phyloP scores from a whole-genome alignment of 2,888 invertebrate genomes.

The Aphelenchoides bicaudatus region DNA sequence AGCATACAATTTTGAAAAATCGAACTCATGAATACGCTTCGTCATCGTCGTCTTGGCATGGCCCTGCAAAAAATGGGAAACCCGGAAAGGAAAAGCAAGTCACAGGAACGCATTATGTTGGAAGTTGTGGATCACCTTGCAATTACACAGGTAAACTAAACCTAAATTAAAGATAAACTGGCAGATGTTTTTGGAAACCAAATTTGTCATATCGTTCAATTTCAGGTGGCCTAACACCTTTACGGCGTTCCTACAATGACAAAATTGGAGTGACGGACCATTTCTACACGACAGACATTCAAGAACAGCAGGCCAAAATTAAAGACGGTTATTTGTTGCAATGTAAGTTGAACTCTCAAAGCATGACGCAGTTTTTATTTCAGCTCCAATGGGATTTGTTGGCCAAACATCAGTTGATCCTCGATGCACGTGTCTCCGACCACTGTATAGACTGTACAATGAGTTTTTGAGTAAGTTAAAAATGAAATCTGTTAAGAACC shows the following conservation, averaged over 20 bases:
- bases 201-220: too few relatives aligned
- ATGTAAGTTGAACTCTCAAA: conserved; percentile 18
- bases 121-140: conserved; percentile 36
- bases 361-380: conserved; percentile 11
- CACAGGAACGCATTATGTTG: conserved; percentile 24
- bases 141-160: conserved; percentile 20
- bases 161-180: not conserved
- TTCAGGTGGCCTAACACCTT: conserved; percentile 35
- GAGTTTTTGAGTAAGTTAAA: conserved; percentile 31
- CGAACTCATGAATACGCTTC: not conserved
- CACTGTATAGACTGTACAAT: conserved; percentile 38
- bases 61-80: not conserved
- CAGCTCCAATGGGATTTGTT: conserved; percentile 35
- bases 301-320: conserved; percentile 32
- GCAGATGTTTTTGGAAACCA: not conserved
- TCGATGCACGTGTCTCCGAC: conserved; percentile 34
- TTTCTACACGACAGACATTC: conserved; percentile 42
- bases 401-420: conserved; percentile 34
- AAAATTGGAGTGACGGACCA: conserved; percentile 39
- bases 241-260: conserved; percentile 36
- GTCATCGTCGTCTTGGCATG: not conserved
- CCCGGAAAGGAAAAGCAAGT: not conserved
- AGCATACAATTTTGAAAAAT: too few relatives aligned
- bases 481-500: not conserved
- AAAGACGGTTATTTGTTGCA: conserved; percentile 37